Evolutionary conservation across 2,797 vertebrate species (phyloP).

Genomic region (Rhinichthys osculus): DNA sequence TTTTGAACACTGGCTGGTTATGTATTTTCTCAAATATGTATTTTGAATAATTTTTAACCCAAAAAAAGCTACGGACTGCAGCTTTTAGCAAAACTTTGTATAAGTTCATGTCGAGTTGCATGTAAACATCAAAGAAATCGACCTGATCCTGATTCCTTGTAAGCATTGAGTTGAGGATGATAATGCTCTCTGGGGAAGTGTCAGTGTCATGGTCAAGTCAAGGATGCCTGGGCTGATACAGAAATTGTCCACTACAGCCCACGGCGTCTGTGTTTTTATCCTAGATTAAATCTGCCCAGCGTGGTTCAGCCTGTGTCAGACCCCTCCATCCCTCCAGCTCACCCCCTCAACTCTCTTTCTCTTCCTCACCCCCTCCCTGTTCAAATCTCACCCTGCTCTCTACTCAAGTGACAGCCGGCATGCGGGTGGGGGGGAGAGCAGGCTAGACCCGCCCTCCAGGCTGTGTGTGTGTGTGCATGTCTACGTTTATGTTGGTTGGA

Average conservation of each 20-base stretch:
- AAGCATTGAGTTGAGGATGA: background rate
- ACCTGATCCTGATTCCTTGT: background rate
- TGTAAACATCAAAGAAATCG: background rate
- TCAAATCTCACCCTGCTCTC: conserved; percentile 44
- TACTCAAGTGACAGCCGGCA: conserved; percentile 56
- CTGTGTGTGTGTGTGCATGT: conserved; percentile 50
- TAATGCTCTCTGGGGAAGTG: conserved; percentile 4
- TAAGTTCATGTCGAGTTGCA: background rate
- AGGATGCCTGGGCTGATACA: conserved; percentile 32
- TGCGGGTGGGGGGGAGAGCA: conserved; percentile 12
- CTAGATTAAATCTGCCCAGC: conserved; percentile 70
- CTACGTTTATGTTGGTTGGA: conserved; percentile 56
- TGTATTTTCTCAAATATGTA: no score
- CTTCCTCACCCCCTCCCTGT: conserved; percentile 30
- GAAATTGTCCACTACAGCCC: conserved; percentile 37
- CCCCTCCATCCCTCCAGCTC: conserved; percentile 46
- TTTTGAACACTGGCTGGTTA: no score
- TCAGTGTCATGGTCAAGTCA: conserved; percentile 21
- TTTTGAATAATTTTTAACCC: no score
- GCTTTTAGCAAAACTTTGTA: background rate
- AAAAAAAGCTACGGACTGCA: no score
- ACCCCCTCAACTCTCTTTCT: conserved; percentile 46
- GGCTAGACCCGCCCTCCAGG: conserved; percentile 36
- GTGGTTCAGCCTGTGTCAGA: conserved; percentile 71
- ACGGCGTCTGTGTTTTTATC: conserved; percentile 66